Evolutionary conservation across 2,888 invertebrate genomes (phyloP).

Genomic region (Agrochola lota): DNA sequence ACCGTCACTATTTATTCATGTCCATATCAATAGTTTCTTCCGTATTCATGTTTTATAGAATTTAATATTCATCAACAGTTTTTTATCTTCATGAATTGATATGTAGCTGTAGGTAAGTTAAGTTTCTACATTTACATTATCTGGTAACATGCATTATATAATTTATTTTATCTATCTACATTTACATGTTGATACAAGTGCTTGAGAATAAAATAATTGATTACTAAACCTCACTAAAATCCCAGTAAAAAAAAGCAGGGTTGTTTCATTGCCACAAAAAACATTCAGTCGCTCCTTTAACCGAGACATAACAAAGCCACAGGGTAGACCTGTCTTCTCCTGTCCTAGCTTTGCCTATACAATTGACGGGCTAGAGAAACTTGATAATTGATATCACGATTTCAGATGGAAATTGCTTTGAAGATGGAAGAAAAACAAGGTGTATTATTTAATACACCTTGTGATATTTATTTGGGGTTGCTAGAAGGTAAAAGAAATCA

Average conservation of each 20-base stretch:
- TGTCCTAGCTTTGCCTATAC: not conserved
- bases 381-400: slow-evolving; percentile 39
- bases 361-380: slow-evolving; percentile 38
- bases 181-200: not conserved
- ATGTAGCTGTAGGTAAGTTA: not conserved
- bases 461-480: slow-evolving; percentile 9
- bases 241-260: not conserved
- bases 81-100: not conserved
- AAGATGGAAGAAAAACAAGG: slow-evolving; percentile 61
- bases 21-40: not conserved
- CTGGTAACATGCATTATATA: not conserved
- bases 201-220: not conserved
- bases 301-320: slow-evolving; percentile 14
- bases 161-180: no score
- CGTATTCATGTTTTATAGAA: not conserved
- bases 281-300: not conserved
- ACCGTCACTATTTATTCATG: not conserved
- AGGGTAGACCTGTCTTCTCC: slow-evolving; percentile 3
- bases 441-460: slow-evolving; percentile 30
- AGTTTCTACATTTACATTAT: not conserved
- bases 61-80: slow-evolving; percentile 12
- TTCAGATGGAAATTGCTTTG: slow-evolving; percentile 53
- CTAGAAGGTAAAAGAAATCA: not conserved
- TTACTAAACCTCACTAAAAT: not conserved
- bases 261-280: not conserved